Percentiles rank a stretch among this genome's conserved stretches.
These are phyloP conservation scores for Myanophis thanlyinensis DNA, from an alignment of 2,113 vertebrate species.

Conservation along the genomic window DNA sequence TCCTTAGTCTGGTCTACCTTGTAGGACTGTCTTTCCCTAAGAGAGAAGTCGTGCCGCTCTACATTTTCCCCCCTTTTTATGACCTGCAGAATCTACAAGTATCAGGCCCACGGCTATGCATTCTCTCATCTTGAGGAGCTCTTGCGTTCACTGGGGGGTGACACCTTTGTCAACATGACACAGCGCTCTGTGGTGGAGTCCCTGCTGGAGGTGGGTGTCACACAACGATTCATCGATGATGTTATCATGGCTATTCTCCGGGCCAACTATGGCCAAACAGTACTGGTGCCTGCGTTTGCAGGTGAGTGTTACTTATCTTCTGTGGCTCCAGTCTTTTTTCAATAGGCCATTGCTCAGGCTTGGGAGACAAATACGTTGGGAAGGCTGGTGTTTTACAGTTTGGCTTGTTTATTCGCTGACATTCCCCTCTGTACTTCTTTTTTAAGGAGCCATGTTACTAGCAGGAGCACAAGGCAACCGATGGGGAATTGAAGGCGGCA, in stretches of 20 bases:
- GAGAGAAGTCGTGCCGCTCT: not conserved
- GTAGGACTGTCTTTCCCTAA: not conserved
- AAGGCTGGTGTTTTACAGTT: fast-evolving
- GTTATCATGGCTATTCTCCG: conserved; percentile 90
- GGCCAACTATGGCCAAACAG: conserved; percentile 91
- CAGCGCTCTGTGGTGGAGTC: conserved; percentile 87
- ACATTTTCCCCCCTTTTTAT: not conserved
- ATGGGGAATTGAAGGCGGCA: conserved; percentile 97
- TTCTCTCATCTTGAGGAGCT: conserved; percentile 94
- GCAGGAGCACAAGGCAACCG: conserved; percentile 90
- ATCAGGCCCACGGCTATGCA: conserved; percentile 92
- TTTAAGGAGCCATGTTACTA: conserved; percentile 88
- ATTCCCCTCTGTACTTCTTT: conserved; percentile 10
- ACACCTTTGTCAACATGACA: conserved; percentile 93
- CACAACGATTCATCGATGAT: conserved; percentile 93
- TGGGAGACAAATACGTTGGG: not conserved
- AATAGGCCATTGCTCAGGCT: fast-evolving
- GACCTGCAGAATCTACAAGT: conserved; percentile 89
- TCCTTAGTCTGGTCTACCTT: not conserved
- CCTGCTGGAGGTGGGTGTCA: conserved; percentile 89
- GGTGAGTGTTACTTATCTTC: conserved; percentile 66
- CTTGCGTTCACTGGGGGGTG: conserved; percentile 86
- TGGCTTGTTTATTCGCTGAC: fast-evolving
- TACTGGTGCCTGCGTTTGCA: conserved; percentile 92
- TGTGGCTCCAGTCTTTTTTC: not conserved